Base-by-base conservation (phyloP, 2,797 vertebrate species). In the Pseudocheirus occidentalis region DNA sequence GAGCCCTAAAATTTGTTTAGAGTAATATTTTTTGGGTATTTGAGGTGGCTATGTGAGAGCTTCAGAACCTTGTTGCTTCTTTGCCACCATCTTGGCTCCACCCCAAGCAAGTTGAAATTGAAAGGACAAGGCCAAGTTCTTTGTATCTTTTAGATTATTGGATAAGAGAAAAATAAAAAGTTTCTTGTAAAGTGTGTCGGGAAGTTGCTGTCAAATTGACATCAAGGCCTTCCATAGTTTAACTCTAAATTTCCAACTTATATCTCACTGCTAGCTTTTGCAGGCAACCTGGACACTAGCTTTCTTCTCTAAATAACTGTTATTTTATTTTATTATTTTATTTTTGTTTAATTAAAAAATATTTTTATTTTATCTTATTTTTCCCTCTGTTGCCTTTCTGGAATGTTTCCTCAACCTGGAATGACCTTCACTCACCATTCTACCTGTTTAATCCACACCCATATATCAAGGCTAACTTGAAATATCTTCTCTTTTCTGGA, bases 91-190 rank as follows among this genome's bases (percentile, higher is more conserved):
- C n/a, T n/a, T n/a, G n/a, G n/a, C n/a, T n/a, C n/a, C n/a, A n/a
- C n/a, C n/a, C n/a, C n/a, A n/a, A n/a, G n/a, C n/a, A n/a, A n/a
- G n/a, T n/a, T n/a, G n/a, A n/a, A n/a, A n/a, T n/a, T n/a, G 92
- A 95, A 97, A 94, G 95, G 87, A 87, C 90, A 53, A 62, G 90
- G 96, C 91, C 91, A 93, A 96, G 94, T 94, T 96, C 93, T 97
- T 98, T 96, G 93, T 91, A 90, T 56, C 66, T 94, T 97, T 96
- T 97, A 92, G 58, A 53, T 54, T 11, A 91, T 95, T 95, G 90
- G 55, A 0, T 95, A 46, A 94, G 93, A 95, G 55, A 93, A 95
- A 90, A 89, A 94, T 28, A 52, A 52, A 94, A 94, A 66, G 55
- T 93, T 96, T 93, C 62, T 96, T 96, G 92, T 66, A 94, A 95